A percentile compares a stretch with the other conserved stretches of the same genome.
phyloP scores from a whole-genome alignment of 2,888 invertebrate genomes.

The Teleiodes luculella region DNA sequence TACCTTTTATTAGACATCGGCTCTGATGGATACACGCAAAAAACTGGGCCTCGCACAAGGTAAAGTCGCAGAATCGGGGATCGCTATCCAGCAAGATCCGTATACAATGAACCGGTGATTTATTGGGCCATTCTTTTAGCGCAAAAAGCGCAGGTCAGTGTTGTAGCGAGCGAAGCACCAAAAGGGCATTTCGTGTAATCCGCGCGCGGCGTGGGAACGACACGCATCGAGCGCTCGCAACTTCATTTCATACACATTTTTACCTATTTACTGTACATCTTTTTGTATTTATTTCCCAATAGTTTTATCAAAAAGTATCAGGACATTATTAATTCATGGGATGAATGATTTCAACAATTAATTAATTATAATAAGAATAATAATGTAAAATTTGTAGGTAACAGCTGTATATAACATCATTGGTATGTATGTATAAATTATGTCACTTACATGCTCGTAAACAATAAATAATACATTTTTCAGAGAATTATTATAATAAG shows the following conservation, averaged over 20 bases:
- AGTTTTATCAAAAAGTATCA: too few relatives aligned
- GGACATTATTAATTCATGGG: too few relatives aligned
- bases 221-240: constrained; percentile 45
- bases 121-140: constrained; percentile 70
- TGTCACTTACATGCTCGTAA: too few relatives aligned
- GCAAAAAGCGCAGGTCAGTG: constrained; percentile 74
- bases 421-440: too few relatives aligned
- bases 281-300: constrained; percentile 12
- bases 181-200: constrained; percentile 75
- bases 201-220: constrained; percentile 57
- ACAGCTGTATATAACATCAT: too few relatives aligned
- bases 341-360: too few relatives aligned
- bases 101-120: constrained; percentile 71
- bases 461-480: too few relatives aligned
- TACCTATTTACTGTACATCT: constrained; percentile 5
- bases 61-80: constrained; percentile 47
- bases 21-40: constrained; percentile 59
- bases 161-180: constrained; percentile 69
- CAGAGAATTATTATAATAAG: too few relatives aligned
- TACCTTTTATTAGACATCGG: constrained; percentile 58
- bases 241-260: constrained; percentile 1
- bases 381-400: too few relatives aligned
- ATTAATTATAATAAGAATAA: too few relatives aligned
- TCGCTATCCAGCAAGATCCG: constrained; percentile 50
- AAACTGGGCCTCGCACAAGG: constrained; percentile 51